Evolutionary conservation across 1,140 invertebrate genomes (phyloP).

Genomic region (Harpegnathos saltator): DNA sequence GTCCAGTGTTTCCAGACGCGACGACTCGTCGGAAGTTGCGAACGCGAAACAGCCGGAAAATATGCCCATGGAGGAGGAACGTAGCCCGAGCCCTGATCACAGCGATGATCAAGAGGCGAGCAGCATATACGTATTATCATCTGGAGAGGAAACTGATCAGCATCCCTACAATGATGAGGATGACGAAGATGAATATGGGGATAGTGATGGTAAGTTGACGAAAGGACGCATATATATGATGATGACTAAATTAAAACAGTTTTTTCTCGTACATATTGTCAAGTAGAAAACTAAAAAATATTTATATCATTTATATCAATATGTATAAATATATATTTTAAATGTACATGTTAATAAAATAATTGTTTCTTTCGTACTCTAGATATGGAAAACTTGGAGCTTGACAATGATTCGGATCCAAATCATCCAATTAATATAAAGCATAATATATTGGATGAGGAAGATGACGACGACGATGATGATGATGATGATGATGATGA

Average conservation of each 20-base stretch:
- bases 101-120: constrained; percentile 75
- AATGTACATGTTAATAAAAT: neutral
- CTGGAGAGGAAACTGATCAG: constrained; percentile 66
- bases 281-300: no score
- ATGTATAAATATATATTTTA: constrained; percentile 42
- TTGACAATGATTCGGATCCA: constrained; percentile 60
- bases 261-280: neutral
- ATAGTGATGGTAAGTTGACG: constrained; percentile 68
- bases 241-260: neutral
- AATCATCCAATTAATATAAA: constrained; percentile 22
- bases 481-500: constrained; percentile 71
- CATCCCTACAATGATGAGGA: constrained; percentile 71
- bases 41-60: constrained; percentile 61
- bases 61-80: constrained; percentile 32
- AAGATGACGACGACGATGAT: neutral
- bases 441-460: constrained; percentile 49
- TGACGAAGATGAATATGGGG: constrained; percentile 70
- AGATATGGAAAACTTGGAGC: constrained; percentile 70
- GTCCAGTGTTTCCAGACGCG: constrained; percentile 66
- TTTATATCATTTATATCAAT: no score
- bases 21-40: constrained; percentile 68
- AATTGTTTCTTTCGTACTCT: neutral
- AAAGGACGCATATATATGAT: neutral
- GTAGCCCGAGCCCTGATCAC: constrained; percentile 60
- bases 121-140: constrained; percentile 78